A percentile compares a stretch with the other conserved stretches of the same genome.
Evolutionary conservation across 2,113 vertebrate genomes (phyloP).

Genomic region (Anhinga anhinga): DNA sequence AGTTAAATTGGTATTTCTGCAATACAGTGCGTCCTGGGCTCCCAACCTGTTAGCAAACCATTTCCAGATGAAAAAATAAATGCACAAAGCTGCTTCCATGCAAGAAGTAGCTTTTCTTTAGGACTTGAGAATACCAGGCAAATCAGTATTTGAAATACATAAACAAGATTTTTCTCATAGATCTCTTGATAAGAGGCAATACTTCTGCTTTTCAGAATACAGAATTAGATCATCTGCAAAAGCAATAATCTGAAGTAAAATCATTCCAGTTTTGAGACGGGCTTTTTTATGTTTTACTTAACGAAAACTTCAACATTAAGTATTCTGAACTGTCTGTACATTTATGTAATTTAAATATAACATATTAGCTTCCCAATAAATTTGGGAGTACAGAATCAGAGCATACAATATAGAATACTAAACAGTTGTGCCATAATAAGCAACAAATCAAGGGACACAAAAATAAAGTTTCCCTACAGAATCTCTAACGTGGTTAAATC

Average conservation of each 20-base stretch:
- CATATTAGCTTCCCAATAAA: neutral
- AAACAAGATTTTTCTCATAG: neutral
- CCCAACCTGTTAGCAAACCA: neutral
- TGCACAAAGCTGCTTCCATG: neutral
- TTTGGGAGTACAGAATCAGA: neutral
- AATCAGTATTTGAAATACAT: neutral
- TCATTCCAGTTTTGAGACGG: neutral
- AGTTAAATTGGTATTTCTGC: neutral
- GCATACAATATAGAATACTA: neutral
- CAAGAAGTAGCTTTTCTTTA: neutral
- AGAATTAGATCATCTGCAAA: neutral
- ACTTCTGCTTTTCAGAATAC: neutral
- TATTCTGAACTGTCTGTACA: neutral
- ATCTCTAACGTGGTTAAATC: neutral
- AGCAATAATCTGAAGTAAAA: neutral
- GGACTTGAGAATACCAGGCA: neutral
- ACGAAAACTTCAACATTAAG: neutral
- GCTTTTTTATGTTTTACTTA: neutral
- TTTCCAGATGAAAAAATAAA: neutral
- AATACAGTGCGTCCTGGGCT: neutral
- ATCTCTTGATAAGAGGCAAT: neutral
- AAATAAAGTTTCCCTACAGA: neutral
- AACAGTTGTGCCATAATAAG: neutral
- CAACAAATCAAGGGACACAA: neutral
- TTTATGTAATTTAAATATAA: neutral